Evolutionary conservation across 2,888 invertebrate species (phyloP).

Genomic region (Papilio protenor): DNA sequence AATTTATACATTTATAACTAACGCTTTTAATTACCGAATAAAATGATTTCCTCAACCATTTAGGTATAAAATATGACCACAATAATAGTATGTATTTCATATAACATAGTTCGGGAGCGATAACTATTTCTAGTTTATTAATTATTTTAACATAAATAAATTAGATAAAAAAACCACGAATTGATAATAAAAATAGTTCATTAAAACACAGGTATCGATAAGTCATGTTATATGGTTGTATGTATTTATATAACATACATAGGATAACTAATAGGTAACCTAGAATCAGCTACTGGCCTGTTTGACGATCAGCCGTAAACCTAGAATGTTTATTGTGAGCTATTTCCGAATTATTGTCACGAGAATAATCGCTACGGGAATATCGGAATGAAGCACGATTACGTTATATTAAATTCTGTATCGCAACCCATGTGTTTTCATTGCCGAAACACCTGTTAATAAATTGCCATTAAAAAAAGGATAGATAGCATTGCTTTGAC

Average conservation of each 20-base stretch:
- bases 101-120: too few species aligned
- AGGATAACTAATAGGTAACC: neutral
- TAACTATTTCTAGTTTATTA: neutral
- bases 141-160: neutral
- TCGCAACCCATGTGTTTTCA: neutral
- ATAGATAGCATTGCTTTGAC: neutral
- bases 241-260: neutral
- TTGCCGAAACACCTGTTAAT: neutral
- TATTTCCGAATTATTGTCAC: conserved; percentile 33
- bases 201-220: neutral
- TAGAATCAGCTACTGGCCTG: conserved; percentile 13
- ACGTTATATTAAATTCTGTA: neutral
- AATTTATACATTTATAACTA: neutral
- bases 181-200: neutral
- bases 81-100: neutral
- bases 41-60: neutral
- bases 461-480: neutral
- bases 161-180: neutral
- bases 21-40: neutral
- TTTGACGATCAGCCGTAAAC: conserved; percentile 35
- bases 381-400: neutral
- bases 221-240: neutral
- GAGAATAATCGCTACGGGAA: conserved; percentile 30
- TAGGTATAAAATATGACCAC: neutral
- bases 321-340: conserved; percentile 33